Base-by-base conservation (phyloP, 2,113 vertebrate genomes). In the Seriola quinqueradiata region DNA sequence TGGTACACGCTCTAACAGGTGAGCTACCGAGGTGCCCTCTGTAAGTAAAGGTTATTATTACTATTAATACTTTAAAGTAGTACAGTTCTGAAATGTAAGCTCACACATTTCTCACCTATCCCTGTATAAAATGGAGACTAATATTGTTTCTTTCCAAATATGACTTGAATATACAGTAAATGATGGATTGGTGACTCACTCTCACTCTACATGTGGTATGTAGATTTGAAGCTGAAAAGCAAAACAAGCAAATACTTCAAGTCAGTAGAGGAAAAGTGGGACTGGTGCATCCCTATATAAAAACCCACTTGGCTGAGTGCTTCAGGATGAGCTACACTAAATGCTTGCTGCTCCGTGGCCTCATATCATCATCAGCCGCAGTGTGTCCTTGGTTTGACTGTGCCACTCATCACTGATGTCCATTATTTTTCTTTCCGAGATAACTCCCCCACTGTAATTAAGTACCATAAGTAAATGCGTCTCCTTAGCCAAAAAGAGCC, bases 361-460 rank as follows among this genome's bases (percentile, higher is more conserved):
- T 87, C 44, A 57, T 21, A 80, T 80, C 74, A 82, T 78, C 79
- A 66, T 4, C 44, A 81, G 61, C 48, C 52, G 72, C 32, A 8
- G 52, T 0, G 10, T 83, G 89, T 83, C 90, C 92, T 93, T 89
- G 83, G 60, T 73, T 58, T 91, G 88, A 88, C 90, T 77, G 86
- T 66, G 60, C 70, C 72, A 70, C 70, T 83, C 85, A 77, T 82
- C 77, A 78, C 19, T 67, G 40, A n/a, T 34, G 66, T 85, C 83
- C 76, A 86, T 84, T 84, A 73, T 87, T 75, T 88, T 75, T 63
- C 28, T 81, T 76, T 72, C 46, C 50, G 44, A 75, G 68, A 89
- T 81, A 64, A 77, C 74, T 64, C 75, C 17, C 9, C 44, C 32
- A 5, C 17, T 69, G 64, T 85, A 87, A 90, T 90, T 86, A 91